Percentiles rank a stretch among this genome's conserved stretches.
Conservation (phyloP, 2,113 vertebrate species). For the Dolichallabes microphthalmus region DNA sequence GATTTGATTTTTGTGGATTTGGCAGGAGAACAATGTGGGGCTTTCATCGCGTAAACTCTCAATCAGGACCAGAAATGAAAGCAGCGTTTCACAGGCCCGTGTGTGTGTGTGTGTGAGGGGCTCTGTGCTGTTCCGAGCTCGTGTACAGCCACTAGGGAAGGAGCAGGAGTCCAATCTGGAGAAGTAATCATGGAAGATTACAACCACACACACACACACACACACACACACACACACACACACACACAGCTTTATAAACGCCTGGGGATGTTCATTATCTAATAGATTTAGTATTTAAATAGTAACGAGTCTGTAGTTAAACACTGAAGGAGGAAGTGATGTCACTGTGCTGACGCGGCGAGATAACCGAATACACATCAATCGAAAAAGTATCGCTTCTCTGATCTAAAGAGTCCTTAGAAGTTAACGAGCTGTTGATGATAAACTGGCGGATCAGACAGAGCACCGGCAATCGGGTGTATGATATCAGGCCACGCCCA, state of each 20-base stretch:
- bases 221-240: background rate
- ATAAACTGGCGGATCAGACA: background rate
- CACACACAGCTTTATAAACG: background rate
- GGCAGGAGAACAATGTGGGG: slow-evolving; percentile 13
- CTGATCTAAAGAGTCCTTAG: background rate
- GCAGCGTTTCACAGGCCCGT: background rate
- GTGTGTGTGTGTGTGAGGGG: background rate
- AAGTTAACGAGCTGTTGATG: background rate
- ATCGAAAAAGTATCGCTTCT: background rate
- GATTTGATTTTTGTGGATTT: slow-evolving; percentile 29
- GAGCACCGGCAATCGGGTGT: background rate
- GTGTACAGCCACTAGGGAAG: background rate
- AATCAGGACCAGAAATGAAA: slow-evolving; percentile 17
- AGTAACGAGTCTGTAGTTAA: background rate
- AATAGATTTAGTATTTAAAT: background rate
- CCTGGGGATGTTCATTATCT: background rate
- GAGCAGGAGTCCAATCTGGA: background rate
- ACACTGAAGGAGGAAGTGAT: background rate
- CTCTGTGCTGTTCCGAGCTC: slow-evolving; percentile 8
- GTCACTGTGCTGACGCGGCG: no score
- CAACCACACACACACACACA: background rate
- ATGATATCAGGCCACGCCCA: background rate
- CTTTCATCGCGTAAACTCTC: slow-evolving; percentile 16
- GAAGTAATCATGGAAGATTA: background rate
- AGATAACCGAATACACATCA: no score